Evolutionary conservation across 2,888 invertebrate species (phyloP).

Genomic region (Drosophila paracracens): DNA sequence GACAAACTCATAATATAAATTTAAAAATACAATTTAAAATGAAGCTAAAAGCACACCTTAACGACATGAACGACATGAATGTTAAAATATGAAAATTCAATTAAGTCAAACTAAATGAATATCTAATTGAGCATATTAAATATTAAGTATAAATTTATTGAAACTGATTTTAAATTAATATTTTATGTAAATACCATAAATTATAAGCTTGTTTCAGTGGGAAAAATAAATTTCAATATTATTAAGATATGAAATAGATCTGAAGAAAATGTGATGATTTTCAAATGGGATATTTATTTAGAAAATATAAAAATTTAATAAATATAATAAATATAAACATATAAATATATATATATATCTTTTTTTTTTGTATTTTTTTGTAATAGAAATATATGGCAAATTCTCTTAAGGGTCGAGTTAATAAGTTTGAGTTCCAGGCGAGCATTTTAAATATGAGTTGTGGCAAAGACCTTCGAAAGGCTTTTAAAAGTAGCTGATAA

Average conservation of each 20-base stretch:
- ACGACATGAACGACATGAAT: neutral
- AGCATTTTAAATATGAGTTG: neutral
- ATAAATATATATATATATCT: neutral
- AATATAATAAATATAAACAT: too few relatives aligned
- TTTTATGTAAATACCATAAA: neutral
- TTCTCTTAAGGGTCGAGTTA: too few relatives aligned
- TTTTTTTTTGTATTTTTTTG: neutral
- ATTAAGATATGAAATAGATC: neutral
- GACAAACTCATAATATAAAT: neutral
- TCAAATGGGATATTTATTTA: too few relatives aligned
- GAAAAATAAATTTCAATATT: neutral
- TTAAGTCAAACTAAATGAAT: neutral
- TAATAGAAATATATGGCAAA: neutral
- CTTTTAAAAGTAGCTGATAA: neutral
- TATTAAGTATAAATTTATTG: neutral
- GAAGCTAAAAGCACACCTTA: neutral
- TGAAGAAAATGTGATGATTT: neutral
- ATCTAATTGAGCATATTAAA: neutral
- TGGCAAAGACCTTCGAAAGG: rapidly evolving
- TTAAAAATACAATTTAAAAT: neutral
- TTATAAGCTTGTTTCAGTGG: neutral
- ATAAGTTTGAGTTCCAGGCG: neutral
- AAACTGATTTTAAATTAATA: neutral
- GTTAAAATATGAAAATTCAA: neutral
- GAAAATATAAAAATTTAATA: too few relatives aligned